Percentiles rank a stretch among this genome's conserved stretches.
Evolutionary conservation across 2,113 vertebrate species (phyloP).

Genomic region (Chloebia gouldiae): DNA sequence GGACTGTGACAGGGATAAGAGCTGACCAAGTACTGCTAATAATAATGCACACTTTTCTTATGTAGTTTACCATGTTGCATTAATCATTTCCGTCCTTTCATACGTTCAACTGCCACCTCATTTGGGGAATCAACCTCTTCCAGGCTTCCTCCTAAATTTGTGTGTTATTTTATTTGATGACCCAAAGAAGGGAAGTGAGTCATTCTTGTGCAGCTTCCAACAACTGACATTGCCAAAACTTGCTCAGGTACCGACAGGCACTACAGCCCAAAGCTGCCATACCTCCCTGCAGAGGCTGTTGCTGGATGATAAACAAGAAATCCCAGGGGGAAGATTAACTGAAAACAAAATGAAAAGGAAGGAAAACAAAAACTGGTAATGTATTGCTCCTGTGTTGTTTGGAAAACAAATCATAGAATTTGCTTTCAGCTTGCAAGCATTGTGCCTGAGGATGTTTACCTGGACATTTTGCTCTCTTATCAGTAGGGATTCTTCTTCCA

Average conservation of each 20-base stretch:
- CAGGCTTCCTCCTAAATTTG: background rate
- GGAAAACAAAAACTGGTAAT: background rate
- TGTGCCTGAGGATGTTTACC: background rate
- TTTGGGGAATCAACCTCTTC: background rate
- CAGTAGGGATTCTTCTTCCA: background rate
- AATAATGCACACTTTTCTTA: background rate
- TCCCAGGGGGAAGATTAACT: background rate
- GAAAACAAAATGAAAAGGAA: slow-evolving; percentile 13
- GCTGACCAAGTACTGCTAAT: background rate
- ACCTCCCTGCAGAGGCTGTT: slow-evolving; percentile 34
- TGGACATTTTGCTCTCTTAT: background rate
- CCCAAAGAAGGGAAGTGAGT: slow-evolving; percentile 13
- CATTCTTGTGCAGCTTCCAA: slow-evolving; percentile 1
- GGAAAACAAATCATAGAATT: background rate
- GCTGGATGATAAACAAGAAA: slow-evolving; percentile 42
- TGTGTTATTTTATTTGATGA: slow-evolving; percentile 2
- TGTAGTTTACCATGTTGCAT: background rate
- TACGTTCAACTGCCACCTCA: background rate
- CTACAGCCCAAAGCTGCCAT: slow-evolving; percentile 8
- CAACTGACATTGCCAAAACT: background rate
- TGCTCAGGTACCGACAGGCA: slow-evolving; percentile 21
- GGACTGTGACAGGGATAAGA: background rate
- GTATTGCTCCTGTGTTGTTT: background rate
- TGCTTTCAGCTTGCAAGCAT: background rate
- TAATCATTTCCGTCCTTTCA: background rate